Base-by-base conservation (phyloP, 2,113 vertebrate genomes). In the Nothoprocta pentlandii region DNA sequence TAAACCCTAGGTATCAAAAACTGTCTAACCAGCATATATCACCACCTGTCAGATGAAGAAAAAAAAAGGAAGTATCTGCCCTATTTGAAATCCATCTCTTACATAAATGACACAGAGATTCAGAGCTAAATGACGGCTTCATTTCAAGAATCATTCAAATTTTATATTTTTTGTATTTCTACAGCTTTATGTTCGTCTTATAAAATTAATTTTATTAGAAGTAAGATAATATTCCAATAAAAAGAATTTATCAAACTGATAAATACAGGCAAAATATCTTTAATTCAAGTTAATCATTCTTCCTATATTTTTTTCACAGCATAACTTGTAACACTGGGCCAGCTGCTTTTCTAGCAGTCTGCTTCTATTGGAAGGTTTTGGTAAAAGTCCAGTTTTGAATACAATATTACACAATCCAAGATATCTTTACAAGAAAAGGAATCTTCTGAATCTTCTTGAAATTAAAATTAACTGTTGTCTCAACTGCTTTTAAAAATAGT, bases 181-280 rank as follows among this genome's bases (percentile, higher is more conserved):
- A 39, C 19, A 56, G 12, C 6, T 73, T 85, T 82, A 9, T 32
- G 42, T 62, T 85, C 81, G 47, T 4, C 21, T 41, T 32, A 9
- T 22, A 80, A 44, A 77, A 63, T 77, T 49, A 10, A 5, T 87
- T 64, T 16, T 79, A 30, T 81, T 80, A 13, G 30, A 58, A 58
- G 28, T 30, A 58, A 58, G 28, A 30, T 58, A 58, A 17, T 80
- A 80, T 49, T 85, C 16, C 61, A 85, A 75, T 11, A 86, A 87
- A 87, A 58, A 34, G 6, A 95, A 88, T 62, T 68, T 82, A 95
- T 39, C 11, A 79, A 78, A 93, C 59, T 85, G 74, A 59, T 78
- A 90, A 94, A 91, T 71, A 10, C 7, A 59, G 67, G 28, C 6
- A 62, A 62, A 94, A 42, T 12, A 30, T 56, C 28, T 30, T 56